phyloP scores from a whole-genome alignment of 2,797 vertebrate genomes.

The Tragelaphus eurycerus region DNA sequence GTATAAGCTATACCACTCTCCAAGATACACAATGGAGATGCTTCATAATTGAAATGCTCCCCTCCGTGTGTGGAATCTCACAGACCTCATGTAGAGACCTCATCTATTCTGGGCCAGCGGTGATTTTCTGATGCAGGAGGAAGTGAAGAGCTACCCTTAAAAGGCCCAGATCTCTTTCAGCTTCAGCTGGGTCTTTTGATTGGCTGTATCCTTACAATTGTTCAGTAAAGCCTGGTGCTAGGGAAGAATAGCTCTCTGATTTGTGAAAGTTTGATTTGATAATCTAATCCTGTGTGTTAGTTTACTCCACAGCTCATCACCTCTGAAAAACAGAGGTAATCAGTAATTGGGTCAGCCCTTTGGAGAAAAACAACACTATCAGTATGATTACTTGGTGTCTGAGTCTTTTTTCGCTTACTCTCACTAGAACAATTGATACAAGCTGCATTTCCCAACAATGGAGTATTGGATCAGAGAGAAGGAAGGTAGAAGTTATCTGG shows the following conservation, averaged over 20 bases:
- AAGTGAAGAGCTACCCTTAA: not conserved
- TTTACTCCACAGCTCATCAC: not conserved
- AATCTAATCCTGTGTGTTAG: constrained; percentile 19
- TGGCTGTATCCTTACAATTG: constrained; percentile 7
- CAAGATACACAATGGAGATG: not conserved
- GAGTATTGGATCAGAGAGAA: constrained; percentile 22
- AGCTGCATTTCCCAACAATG: constrained; percentile 22
- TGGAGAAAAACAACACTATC: constrained; percentile 55
- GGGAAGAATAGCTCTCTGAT: not conserved
- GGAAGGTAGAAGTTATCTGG: not conserved
- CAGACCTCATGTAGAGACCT: not conserved
- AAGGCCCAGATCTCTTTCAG: not conserved
- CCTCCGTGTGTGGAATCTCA: not conserved
- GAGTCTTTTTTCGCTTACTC: constrained; percentile 32
- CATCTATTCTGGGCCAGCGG: constrained; percentile 14
- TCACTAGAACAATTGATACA: constrained; percentile 37
- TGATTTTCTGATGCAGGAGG: not conserved
- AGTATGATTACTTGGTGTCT: constrained; percentile 47
- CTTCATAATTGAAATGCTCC: not conserved
- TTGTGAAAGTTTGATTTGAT: constrained; percentile 15
- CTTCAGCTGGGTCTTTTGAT: constrained; percentile 36
- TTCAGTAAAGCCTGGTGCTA: constrained; percentile 39
- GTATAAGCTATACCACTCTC: not conserved
- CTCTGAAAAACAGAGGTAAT: constrained; percentile 7
- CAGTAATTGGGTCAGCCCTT: constrained; percentile 32